These are phyloP conservation scores for Papilio dardanus DNA, from an alignment of 1,140 invertebrate genomes.

Conservation along the genomic window DNA sequence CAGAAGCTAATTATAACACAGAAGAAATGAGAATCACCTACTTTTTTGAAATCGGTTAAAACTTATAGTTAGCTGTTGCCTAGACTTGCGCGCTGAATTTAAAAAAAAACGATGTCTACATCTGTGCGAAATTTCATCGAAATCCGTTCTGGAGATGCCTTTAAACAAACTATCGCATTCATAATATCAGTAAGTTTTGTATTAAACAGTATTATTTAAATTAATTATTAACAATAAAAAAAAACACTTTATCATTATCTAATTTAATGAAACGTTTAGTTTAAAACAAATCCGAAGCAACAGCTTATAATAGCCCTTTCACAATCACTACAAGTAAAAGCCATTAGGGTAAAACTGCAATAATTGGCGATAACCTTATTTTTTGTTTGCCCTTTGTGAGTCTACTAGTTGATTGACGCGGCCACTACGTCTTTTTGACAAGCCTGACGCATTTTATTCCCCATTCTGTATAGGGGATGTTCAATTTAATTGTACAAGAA, in stretches of 20 bases:
- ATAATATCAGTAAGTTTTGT: too few species aligned
- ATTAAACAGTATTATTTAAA: too few species aligned
- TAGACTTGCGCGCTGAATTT: too few species aligned
- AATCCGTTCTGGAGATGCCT: too few species aligned
- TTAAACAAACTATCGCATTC: too few species aligned
- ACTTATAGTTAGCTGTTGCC: too few species aligned
- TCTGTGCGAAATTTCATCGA: too few species aligned
- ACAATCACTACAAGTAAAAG: conserved; percentile 72
- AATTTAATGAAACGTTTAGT: neutral
- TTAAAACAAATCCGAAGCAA: conserved; percentile 26
- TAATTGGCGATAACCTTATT: conserved; percentile 68
- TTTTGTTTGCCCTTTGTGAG: conserved; percentile 57
- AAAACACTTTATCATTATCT: neutral
- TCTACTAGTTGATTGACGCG: conserved; percentile 68
- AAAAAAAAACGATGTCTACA: too few species aligned
- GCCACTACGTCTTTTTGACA: conserved; percentile 79
- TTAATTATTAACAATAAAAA: neutral
- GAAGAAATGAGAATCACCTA: too few species aligned
- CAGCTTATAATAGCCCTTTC: conserved; percentile 40
- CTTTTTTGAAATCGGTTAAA: too few species aligned
- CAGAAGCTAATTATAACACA: too few species aligned
- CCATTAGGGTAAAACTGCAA: conserved; percentile 74
- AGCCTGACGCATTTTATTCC: conserved; percentile 63
- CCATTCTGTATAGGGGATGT: conserved; percentile 56
- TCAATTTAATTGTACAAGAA: conserved; percentile 26